phyloP scores from a whole-genome alignment of 2,888 invertebrate species.

The Theodoxus fluviatilis region DNA sequence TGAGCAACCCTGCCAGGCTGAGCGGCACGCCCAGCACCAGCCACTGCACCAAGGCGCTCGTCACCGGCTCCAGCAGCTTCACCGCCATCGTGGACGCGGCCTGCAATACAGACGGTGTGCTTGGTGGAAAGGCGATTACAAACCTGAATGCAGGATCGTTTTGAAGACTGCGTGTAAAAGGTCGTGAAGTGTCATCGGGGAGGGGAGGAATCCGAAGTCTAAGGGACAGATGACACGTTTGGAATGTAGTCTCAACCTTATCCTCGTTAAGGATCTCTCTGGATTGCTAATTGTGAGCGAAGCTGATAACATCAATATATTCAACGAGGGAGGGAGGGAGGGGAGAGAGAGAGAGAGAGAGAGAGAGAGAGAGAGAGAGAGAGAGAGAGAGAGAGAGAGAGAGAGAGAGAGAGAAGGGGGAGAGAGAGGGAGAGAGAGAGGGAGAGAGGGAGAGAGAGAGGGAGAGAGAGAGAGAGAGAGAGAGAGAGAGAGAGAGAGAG shows the following conservation, averaged over 20 bases:
- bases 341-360: neutral
- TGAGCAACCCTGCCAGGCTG: conserved; percentile 10
- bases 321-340: too few species aligned
- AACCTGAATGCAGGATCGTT: too few species aligned
- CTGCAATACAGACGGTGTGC: too few species aligned
- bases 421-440: neutral
- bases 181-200: too few species aligned
- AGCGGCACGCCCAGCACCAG: conserved; percentile 26
- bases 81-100: conserved; percentile 35
- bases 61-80: conserved; percentile 34
- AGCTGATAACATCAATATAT: too few species aligned
- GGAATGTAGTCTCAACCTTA: too few species aligned
- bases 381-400: neutral
- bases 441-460: neutral
- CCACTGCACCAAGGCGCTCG: conserved; percentile 29
- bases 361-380: neutral
- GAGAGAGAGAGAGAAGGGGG: neutral
- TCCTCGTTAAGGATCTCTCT: too few species aligned
- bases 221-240: too few species aligned
- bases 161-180: too few species aligned
- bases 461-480: neutral
- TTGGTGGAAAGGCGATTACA: too few species aligned
- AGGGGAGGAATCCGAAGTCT: too few species aligned
- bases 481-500: conserved; percentile 4
- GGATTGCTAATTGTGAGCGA: too few species aligned